A percentile compares a stretch with the other conserved stretches of the same genome.
Evolutionary conservation across 2,113 vertebrate genomes (phyloP).

Genomic region (Fregetta grallaria): DNA sequence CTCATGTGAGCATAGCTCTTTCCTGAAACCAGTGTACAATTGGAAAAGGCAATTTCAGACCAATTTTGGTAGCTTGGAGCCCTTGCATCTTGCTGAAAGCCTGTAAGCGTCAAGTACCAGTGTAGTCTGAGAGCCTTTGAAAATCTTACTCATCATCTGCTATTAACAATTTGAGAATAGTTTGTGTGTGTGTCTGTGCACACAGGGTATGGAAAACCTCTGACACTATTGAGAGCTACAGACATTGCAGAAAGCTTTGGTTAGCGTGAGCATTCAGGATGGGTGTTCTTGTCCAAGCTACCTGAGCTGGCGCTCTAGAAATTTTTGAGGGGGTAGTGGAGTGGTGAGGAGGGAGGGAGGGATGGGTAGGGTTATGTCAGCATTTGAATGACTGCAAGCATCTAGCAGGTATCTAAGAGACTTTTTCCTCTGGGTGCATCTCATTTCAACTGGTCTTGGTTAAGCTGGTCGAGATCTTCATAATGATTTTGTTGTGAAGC

Average conservation of each 20-base stretch:
- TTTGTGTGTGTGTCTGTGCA: not conserved
- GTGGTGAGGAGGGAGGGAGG: not conserved
- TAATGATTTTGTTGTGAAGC: not conserved
- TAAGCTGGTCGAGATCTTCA: not conserved
- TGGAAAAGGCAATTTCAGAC: not conserved
- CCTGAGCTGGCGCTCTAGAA: rapidly evolving
- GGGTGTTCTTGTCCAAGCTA: not conserved
- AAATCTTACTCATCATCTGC: not conserved
- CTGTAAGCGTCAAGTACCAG: not conserved
- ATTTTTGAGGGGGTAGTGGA: not conserved
- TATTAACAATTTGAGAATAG: not conserved
- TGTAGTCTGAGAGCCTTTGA: not conserved
- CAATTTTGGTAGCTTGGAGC: not conserved
- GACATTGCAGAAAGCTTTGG: not conserved
- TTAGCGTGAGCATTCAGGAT: not conserved
- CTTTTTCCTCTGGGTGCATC: not conserved
- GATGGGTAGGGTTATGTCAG: not conserved
- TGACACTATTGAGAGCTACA: not conserved
- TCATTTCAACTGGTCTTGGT: not conserved
- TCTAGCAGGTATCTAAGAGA: not conserved
- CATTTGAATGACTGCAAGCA: not conserved
- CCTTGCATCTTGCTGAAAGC: not conserved
- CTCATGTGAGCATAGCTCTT: not conserved
- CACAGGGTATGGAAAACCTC: not conserved
- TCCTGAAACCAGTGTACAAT: not conserved